Percentiles rank a stretch among this genome's conserved stretches.
These are phyloP conservation scores for Bufo bufo DNA, from an alignment of 2,113 vertebrate species.

Conservation along the genomic window DNA sequence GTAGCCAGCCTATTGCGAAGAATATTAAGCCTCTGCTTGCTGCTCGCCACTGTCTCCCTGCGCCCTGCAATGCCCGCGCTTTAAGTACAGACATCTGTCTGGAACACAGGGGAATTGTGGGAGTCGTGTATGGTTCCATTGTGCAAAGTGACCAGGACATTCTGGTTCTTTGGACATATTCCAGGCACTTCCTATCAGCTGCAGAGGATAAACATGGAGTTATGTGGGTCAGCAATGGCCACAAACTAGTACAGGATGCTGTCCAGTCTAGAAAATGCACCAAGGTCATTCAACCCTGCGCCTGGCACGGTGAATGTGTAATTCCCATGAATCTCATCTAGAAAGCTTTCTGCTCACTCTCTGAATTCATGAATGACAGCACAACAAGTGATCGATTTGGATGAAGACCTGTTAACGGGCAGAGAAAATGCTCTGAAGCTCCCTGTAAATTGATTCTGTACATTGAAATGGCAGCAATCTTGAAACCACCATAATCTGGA, in stretches of 20 bases:
- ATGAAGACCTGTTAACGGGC: neutral
- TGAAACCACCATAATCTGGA: neutral
- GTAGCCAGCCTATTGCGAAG: constrained; percentile 27
- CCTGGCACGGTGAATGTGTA: neutral
- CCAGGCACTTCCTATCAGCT: constrained; percentile 50
- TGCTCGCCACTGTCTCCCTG: constrained; percentile 23
- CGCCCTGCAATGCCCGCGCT: constrained; percentile 34
- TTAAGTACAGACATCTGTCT: constrained; percentile 43
- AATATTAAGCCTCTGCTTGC: constrained; percentile 33
- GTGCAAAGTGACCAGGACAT: constrained; percentile 34
- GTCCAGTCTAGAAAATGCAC: constrained; percentile 26
- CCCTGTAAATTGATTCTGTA: neutral
- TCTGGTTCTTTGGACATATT: constrained; percentile 38
- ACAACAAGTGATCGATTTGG: neutral
- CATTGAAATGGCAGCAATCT: neutral
- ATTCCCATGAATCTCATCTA: neutral
- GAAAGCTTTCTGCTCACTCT: neutral
- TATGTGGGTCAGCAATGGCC: constrained; percentile 28
- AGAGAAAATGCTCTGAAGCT: neutral
- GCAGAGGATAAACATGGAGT: constrained; percentile 37
- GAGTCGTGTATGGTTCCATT: constrained; percentile 38
- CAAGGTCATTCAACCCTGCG: constrained; percentile 36
- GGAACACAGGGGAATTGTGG: constrained; percentile 46
- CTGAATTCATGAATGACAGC: neutral
- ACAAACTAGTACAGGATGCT: constrained; percentile 34